Base-by-base conservation (phyloP, 2,797 vertebrate genomes). In the Characodon lateralis region DNA sequence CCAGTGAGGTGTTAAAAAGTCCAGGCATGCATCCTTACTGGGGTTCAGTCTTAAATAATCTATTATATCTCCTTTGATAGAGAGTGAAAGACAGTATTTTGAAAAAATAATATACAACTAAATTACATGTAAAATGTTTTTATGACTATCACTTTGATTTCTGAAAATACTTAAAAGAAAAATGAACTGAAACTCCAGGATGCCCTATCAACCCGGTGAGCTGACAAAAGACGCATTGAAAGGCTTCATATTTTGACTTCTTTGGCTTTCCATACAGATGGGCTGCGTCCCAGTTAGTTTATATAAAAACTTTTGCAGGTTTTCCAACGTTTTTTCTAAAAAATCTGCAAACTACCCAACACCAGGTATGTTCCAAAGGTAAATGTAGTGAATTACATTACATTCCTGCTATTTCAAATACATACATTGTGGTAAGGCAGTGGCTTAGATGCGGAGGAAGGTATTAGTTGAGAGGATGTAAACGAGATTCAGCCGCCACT, bases 401-500 rank as follows among this genome's bases (percentile, higher is more conserved):
- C 2, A 28, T 0, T 9, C 28, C 1, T 5, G 0, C 0, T 0
- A 0, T 13, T 70, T 48, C 46, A 0, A 22, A 28, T 26, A 0
- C 1, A 31, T n/a, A 18, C 8, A 3, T 66, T 26, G 0, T 0
- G 0, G 6, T 18, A 16, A 65, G 0, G 48, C 8, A 0, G 7
- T 20, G 43, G 39, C 9, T 6, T 39, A 80, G 69, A 66, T 4
- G 26, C 24, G 3, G 26, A 6, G 0, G 28, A 43, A 16, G 74
- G 18, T 48, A 1, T 28, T 0, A 1, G 5, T 7, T 28, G 76
- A 85, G 59, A 59, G 26, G 59, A 85, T 56, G 70, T 2, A 89
- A 76, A 90, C 87, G 82, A 79, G 78, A 83, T 68, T 58, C 71
- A 28, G 58, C 74, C 68, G 58, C 14, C 69, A 69, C 84, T 93